These are phyloP conservation scores for Dendroctonus ponderosae DNA, from an alignment of 1,140 invertebrate species.

Conservation along the genomic window DNA sequence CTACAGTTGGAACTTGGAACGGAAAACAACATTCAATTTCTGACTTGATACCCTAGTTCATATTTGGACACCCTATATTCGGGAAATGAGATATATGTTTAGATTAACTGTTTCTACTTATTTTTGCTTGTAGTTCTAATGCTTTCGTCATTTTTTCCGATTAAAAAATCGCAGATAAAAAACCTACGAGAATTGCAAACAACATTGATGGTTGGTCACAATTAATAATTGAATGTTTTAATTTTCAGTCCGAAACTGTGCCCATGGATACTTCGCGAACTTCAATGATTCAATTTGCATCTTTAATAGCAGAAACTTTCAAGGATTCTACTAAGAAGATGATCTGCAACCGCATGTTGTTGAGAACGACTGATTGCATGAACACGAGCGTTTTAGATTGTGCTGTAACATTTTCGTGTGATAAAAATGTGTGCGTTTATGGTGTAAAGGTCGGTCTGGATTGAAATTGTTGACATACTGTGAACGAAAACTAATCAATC, in stretches of 20 bases:
- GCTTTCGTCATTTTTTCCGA: too few species aligned
- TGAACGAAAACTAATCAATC: background rate
- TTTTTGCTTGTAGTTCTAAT: too few species aligned
- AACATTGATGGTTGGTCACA: background rate
- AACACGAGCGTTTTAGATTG: constrained; percentile 73
- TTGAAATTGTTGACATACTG: background rate
- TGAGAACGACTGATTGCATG: constrained; percentile 63
- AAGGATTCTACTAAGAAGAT: constrained; percentile 53
- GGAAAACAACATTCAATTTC: too few species aligned
- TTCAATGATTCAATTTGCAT: constrained; percentile 44
- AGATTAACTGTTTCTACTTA: too few species aligned
- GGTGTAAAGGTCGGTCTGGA: constrained; percentile 59
- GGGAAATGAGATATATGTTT: too few species aligned
- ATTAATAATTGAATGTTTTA: background rate
- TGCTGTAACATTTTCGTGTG: constrained; percentile 72
- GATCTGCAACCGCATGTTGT: constrained; percentile 64
- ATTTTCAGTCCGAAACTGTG: constrained; percentile 41
- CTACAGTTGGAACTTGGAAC: too few species aligned
- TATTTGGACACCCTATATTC: too few species aligned
- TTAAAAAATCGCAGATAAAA: too few species aligned
- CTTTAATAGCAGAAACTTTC: constrained; percentile 31
- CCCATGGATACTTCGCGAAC: constrained; percentile 47
- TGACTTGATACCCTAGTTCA: too few species aligned
- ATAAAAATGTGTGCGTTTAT: constrained; percentile 73
- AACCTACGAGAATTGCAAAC: background rate